Percentiles rank a stretch among this genome's conserved stretches.
phyloP scores from a whole-genome alignment of 2,113 vertebrate genomes.

The Lagopus muta region DNA sequence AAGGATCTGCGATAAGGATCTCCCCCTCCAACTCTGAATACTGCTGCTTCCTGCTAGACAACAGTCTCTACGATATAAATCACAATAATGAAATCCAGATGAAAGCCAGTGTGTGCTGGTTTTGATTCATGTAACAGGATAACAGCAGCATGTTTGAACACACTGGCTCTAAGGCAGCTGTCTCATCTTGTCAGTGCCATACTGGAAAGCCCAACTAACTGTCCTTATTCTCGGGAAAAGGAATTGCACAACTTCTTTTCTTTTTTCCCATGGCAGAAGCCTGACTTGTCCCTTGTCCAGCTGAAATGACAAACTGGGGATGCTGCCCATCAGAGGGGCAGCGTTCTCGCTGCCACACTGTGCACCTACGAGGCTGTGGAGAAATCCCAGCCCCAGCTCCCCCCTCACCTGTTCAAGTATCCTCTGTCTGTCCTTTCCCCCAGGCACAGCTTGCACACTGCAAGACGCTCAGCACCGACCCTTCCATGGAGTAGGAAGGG shows the following conservation, averaged over 20 bases:
- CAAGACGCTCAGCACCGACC: accelerated
- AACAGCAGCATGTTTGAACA: constrained; percentile 51
- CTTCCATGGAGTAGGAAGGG: accelerated
- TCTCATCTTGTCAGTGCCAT: constrained; percentile 57
- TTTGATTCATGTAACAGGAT: constrained; percentile 63
- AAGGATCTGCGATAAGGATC: constrained; percentile 62
- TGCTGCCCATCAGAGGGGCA: neutral
- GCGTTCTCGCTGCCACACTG: accelerated
- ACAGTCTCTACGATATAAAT: constrained; percentile 44
- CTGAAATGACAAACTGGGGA: neutral
- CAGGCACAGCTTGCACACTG: neutral
- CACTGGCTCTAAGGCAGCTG: constrained; percentile 49
- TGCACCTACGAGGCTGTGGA: accelerated
- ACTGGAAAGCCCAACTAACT: constrained; percentile 7
- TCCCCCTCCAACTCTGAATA: neutral
- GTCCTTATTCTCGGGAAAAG: neutral
- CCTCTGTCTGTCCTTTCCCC: neutral
- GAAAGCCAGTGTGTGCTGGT: constrained; percentile 64
- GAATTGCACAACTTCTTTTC: neutral
- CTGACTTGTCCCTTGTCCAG: neutral
- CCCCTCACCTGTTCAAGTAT: neutral
- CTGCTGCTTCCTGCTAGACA: constrained; percentile 54
- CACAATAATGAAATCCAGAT: constrained; percentile 66
- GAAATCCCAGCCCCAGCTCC: neutral
- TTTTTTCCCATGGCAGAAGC: neutral